Evolutionary conservation across 2,888 invertebrate genomes (phyloP), one percentile per base, ranked within the genome.

Genomic region (Orthosia gracilis): DNA sequence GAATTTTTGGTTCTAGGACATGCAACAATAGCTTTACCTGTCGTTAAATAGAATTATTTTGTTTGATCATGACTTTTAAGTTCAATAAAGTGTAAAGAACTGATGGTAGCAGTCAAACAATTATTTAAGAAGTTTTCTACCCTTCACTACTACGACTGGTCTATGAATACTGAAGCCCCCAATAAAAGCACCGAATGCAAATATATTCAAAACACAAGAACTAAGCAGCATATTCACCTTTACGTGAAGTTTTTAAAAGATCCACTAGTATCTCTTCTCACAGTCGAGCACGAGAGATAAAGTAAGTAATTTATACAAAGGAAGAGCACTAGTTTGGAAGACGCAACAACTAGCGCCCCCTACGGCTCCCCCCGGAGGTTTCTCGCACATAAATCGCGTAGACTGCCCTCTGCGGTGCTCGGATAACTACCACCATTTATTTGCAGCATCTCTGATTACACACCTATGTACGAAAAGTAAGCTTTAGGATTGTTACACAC

Each of bases 351-450:
- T 83, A 87, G 77, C 77, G 82, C 78, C 76, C 84, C 81, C 78
- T 73, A 78, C 85, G 82, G 85, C 75, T 78, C 77, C 80, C 84
- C 80, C 69, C 76, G 84, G 83, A 84, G 84, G 76, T 76, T 83
- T 50, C 78, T 89, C 87, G 91, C 83, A 91, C 94, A 96, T 96
- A 95, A 95, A 96, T 95, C 92, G 92, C 87, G 83, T 91, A 90
- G 93, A 95, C 93, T 94, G 93, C 94, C 94, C 94, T 94, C 94
- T 94, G 95, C 92, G 95, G 96, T 91, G 90, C 91, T 91, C 91
- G 89, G 91, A 92, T 95, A 95, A 96, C 95, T 94, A 94, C 94
- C 89, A 83, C 93, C 94, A 95, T 96, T 95, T 94, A 92, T 96
- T 95, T 93, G 89, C 92, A 90, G 89, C 92, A 90, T 91, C 93